These are phyloP conservation scores for Glomeris marginata DNA, from an alignment of 2,888 invertebrate genomes.

Conservation along the genomic window DNA sequence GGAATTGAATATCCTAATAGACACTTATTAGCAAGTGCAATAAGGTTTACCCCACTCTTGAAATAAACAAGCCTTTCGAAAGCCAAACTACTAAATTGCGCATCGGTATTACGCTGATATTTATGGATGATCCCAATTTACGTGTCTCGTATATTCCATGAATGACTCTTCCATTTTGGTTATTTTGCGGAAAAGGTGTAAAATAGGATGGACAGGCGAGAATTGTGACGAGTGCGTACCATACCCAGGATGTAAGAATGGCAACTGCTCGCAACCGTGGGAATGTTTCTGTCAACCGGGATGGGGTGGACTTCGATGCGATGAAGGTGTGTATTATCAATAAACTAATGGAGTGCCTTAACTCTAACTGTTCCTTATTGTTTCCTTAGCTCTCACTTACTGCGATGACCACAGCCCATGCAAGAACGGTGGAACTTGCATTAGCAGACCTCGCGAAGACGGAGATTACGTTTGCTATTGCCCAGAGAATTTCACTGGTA, in stretches of 20 bases:
- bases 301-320: slow-evolving; percentile 83
- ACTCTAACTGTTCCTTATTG: neutral
- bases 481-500: slow-evolving; percentile 56
- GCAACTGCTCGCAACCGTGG: slow-evolving; percentile 71
- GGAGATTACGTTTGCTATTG: slow-evolving; percentile 63
- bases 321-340: slow-evolving; percentile 66
- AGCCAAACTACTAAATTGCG: too few relatives aligned
- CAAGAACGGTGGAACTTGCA: slow-evolving; percentile 64
- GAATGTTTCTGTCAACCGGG: slow-evolving; percentile 75
- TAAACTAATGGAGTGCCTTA: slow-evolving; percentile 63
- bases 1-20: too few relatives aligned
- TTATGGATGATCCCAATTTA: slow-evolving; percentile 2
- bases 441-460: slow-evolving; percentile 58
- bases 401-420: slow-evolving; percentile 64
- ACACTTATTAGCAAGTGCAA: neutral
- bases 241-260: slow-evolving; percentile 79
- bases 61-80: too few relatives aligned
- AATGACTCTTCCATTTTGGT: slow-evolving; percentile 20
- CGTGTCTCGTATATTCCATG: too few relatives aligned
- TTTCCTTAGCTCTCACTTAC: slow-evolving; percentile 51
- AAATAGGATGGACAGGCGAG: slow-evolving; percentile 73
- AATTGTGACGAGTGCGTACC: slow-evolving; percentile 50
- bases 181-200: slow-evolving; percentile 42
- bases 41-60: too few relatives aligned
- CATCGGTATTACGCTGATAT: slow-evolving; percentile 3